These are phyloP conservation scores for Melanchra persicariae DNA, from an alignment of 2,888 invertebrate species.

Conservation along the genomic window DNA sequence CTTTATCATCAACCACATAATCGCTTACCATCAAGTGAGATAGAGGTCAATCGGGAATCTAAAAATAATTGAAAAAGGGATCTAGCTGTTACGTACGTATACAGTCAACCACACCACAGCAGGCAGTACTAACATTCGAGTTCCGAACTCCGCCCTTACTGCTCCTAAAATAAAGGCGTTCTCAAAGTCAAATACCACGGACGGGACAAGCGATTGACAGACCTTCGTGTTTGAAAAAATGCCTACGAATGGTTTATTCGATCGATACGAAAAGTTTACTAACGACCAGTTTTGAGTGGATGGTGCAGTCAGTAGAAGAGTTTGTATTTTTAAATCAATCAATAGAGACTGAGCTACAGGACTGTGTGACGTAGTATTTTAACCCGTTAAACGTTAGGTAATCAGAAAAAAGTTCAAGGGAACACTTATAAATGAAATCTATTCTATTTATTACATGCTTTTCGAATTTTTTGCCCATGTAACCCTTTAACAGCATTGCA, in stretches of 20 bases:
- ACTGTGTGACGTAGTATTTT: too few species aligned
- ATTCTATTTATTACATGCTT: too few species aligned
- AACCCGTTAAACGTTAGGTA: too few species aligned
- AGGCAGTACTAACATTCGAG: background rate
- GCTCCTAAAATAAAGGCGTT: background rate
- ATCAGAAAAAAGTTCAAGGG: too few species aligned
- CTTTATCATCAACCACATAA: background rate
- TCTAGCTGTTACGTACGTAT: background rate
- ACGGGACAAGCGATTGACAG: background rate
- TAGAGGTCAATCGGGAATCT: background rate
- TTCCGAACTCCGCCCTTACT: background rate
- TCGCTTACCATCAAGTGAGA: background rate
- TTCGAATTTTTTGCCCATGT: too few species aligned
- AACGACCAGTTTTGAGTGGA: background rate
- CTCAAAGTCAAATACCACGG: background rate
- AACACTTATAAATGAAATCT: too few species aligned
- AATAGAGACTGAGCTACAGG: background rate
- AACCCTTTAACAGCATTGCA: too few species aligned
- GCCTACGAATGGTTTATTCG: background rate
- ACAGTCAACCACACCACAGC: background rate
- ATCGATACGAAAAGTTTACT: slow-evolving; percentile 22
- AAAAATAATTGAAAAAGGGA: background rate
- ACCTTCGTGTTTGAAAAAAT: background rate
- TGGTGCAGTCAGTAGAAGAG: background rate
- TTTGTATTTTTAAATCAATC: slow-evolving; percentile 2